phyloP scores from a whole-genome alignment of 2,888 invertebrate genomes.

The Patella ulyssiponensis region DNA sequence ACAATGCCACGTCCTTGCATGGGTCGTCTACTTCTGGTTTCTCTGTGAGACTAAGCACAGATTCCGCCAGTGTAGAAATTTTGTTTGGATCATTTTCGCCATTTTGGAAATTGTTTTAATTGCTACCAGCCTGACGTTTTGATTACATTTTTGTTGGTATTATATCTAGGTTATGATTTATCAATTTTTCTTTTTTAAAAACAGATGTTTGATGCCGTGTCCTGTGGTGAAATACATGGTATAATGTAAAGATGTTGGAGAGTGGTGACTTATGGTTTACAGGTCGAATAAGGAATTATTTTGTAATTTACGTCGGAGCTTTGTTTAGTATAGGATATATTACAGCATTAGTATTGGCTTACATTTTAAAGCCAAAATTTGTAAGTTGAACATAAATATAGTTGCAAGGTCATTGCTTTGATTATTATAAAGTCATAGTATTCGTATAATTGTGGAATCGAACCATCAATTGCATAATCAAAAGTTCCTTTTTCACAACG shows the following conservation, averaged over 20 bases:
- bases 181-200: too few relatives aligned
- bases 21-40: too few relatives aligned
- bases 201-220: too few relatives aligned
- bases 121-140: neutral
- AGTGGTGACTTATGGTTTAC: conserved; percentile 16
- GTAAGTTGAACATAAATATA: conserved; percentile 4
- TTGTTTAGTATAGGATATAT: conserved; percentile 11
- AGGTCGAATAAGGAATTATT: conserved; percentile 5
- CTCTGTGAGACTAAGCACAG: too few relatives aligned
- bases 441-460: too few relatives aligned
- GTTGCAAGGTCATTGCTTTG: neutral
- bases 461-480: too few relatives aligned
- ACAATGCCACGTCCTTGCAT: too few relatives aligned
- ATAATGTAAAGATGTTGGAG: conserved; percentile 6
- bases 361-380: conserved; percentile 8
- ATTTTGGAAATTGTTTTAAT: too few relatives aligned
- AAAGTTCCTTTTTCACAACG: too few relatives aligned
- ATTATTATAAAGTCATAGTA: neutral
- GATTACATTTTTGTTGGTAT: neutral
- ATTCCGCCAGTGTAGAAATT: too few relatives aligned
- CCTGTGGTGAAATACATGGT: too few relatives aligned
- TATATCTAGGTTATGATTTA: neutral
- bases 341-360: conserved; percentile 4
- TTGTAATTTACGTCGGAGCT: conserved; percentile 18
- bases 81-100: too few relatives aligned